phyloP scores from a whole-genome alignment of 2,113 vertebrate genomes.

The Carassius carassius region DNA sequence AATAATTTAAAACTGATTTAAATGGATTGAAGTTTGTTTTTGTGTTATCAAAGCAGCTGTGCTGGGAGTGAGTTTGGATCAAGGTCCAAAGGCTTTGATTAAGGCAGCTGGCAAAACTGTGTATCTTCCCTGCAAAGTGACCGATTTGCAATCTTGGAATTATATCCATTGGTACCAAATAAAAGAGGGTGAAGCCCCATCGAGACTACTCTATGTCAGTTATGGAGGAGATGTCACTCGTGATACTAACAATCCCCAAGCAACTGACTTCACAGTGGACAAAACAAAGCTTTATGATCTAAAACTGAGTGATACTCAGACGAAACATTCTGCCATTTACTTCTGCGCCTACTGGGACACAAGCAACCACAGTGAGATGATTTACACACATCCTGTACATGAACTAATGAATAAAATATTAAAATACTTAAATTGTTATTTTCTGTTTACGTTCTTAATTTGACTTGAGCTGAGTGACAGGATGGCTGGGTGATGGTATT shows the following conservation, averaged over 20 bases:
- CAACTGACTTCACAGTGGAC: conserved; percentile 38
- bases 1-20: no score
- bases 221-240: fast-evolving
- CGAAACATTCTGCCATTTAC: conserved; percentile 12
- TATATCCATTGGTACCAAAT: conserved; percentile 59
- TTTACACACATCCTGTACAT: conserved; percentile 24
- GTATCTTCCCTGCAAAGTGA: not conserved
- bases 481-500: no score
- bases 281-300: conserved; percentile 4
- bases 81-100: not conserved
- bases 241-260: not conserved
- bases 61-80: conserved; percentile 6
- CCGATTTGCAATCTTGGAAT: not conserved
- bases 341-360: conserved; percentile 46
- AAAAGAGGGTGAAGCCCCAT: conserved; percentile 30
- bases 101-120: not conserved
- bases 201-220: conserved; percentile 27
- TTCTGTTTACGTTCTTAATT: no score
- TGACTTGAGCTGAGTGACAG: no score
- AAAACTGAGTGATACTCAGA: not conserved
- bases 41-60: not conserved
- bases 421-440: no score
- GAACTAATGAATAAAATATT: not conserved
- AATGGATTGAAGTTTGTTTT: not conserved
- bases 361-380: conserved; percentile 34